phyloP scores from a whole-genome alignment of 37 sponge, comb jelly and placozoan genomes.

The Aplysina aerophoba region DNA sequence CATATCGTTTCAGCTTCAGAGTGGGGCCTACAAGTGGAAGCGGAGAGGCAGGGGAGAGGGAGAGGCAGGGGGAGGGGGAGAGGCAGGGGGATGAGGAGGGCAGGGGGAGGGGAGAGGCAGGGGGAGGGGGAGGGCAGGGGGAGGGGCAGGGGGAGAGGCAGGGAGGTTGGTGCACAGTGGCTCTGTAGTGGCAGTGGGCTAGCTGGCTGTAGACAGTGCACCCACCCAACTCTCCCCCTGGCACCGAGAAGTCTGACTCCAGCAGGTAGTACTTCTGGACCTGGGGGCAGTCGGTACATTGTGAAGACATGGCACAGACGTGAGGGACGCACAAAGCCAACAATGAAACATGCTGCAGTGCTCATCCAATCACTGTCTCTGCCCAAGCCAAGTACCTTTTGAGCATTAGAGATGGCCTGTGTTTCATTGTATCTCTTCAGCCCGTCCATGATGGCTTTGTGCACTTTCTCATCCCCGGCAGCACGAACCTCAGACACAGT shows the following conservation, averaged over 20 bases:
- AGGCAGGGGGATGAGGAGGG: no score
- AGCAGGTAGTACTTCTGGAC: slow-evolving; percentile 78
- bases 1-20: slow-evolving; percentile 73
- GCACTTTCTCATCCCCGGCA: slow-evolving; percentile 60
- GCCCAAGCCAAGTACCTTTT: slow-evolving; percentile 48
- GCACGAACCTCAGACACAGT: slow-evolving; percentile 80
- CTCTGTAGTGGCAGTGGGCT: neutral
- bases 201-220: neutral
- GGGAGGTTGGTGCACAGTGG: no score
- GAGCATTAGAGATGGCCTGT: slow-evolving; percentile 71
- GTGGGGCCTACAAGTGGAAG: slow-evolving; percentile 70
- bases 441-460: slow-evolving; percentile 75
- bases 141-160: no score
- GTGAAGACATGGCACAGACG: neutral
- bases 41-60: no score
- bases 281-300: neutral
- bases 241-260: slow-evolving; percentile 70
- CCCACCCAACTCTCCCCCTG: slow-evolving; percentile 85
- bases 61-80: no score
- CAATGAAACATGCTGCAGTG: neutral
- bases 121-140: no score
- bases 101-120: no score
- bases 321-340: neutral
- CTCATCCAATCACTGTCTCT: neutral
- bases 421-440: slow-evolving; percentile 72